A percentile compares a stretch with the other conserved stretches of the same genome.
These are phyloP conservation scores for Steatornis caripensis DNA, from an alignment of 2,113 vertebrate genomes.

Conservation along the genomic window DNA sequence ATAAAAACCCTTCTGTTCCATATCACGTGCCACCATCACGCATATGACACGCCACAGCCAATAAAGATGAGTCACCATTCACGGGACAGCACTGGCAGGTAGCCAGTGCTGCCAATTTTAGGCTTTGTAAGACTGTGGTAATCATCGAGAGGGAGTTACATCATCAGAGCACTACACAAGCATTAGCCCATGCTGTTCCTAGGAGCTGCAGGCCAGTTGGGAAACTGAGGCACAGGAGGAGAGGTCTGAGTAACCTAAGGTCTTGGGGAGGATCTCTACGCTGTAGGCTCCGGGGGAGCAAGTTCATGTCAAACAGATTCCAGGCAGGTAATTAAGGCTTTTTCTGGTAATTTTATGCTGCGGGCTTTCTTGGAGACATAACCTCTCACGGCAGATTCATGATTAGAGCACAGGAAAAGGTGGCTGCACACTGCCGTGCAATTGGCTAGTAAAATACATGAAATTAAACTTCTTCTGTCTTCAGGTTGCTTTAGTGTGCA, in stretches of 20 bases:
- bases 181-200: background rate
- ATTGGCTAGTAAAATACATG: background rate
- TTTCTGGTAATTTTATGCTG: background rate
- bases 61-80: constrained; percentile 42
- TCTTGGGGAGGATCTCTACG: background rate
- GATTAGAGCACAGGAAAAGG: background rate
- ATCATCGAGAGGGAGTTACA: background rate
- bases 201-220: background rate
- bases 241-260: background rate
- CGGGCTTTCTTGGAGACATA: background rate
- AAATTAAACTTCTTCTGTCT: background rate
- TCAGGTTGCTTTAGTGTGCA: background rate
- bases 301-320: background rate
- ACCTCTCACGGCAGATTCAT: rapidly evolving
- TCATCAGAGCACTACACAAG: constrained; percentile 32
- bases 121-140: constrained; percentile 11
- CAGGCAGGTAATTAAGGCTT: background rate
- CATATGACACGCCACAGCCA: constrained; percentile 3
- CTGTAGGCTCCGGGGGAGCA: background rate
- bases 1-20: background rate
- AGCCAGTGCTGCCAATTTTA: constrained; percentile 42
- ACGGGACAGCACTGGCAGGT: constrained; percentile 1
- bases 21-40: background rate
- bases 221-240: background rate
- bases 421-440: background rate